These are phyloP conservation scores for Tipula unca DNA, from an alignment of 2,888 invertebrate genomes.

Conservation along the genomic window DNA sequence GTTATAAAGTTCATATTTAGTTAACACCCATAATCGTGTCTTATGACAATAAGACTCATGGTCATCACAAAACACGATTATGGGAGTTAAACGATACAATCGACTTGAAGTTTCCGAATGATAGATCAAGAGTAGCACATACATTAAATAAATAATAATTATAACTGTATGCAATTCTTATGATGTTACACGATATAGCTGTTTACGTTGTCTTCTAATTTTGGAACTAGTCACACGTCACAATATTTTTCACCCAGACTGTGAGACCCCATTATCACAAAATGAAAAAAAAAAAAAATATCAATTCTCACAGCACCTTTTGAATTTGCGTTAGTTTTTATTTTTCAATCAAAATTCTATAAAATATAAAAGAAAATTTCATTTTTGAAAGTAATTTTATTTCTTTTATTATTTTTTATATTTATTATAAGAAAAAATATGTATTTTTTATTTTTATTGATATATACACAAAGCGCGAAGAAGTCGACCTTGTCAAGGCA, in stretches of 20 bases:
- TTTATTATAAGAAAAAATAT: background rate
- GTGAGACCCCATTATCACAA: background rate
- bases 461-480: background rate
- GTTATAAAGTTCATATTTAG: too few species aligned
- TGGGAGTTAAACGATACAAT: too few species aligned
- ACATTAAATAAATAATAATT: too few species aligned
- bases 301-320: slow-evolving; percentile 2
- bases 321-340: background rate
- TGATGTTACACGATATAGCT: too few species aligned
- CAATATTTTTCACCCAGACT: background rate
- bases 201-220: too few species aligned
- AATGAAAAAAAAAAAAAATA: background rate
- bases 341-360: background rate
- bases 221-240: too few species aligned
- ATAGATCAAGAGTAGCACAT: too few species aligned
- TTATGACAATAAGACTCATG: too few species aligned
- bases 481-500: slow-evolving; percentile 4
- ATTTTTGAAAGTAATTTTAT: background rate
- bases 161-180: too few species aligned
- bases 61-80: too few species aligned
- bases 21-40: too few species aligned
- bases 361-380: background rate
- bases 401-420: background rate
- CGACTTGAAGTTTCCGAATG: too few species aligned
- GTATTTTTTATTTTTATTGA: background rate